A percentile compares a stretch with the other conserved stretches of the same genome.
phyloP scores from a whole-genome alignment of 2,888 invertebrate species.

The Eupithecia dodoneata region DNA sequence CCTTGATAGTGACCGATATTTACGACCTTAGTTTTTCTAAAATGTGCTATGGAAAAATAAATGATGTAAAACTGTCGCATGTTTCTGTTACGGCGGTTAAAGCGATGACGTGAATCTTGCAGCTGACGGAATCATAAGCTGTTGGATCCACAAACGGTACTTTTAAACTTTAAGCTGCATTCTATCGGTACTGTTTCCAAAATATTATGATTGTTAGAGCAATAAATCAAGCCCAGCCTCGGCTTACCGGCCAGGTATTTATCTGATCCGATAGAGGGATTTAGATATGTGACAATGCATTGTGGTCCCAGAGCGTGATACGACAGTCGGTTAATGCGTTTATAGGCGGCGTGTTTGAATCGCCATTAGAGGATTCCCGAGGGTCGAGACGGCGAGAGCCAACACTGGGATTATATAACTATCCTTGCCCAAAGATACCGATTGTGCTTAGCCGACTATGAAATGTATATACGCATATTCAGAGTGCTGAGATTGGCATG shows the following conservation, averaged over 20 bases:
- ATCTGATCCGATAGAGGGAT: constrained; percentile 52
- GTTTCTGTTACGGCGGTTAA: constrained; percentile 35
- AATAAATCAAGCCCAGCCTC: constrained; percentile 30
- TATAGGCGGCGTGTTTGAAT: constrained; percentile 72
- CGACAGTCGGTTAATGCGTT: constrained; percentile 71
- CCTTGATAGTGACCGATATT: constrained; percentile 81
- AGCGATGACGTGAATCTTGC: constrained; percentile 9
- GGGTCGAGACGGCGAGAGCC: constrained; percentile 42
- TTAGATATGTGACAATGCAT: constrained; percentile 57
- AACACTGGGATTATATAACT: constrained; percentile 59
- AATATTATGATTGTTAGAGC: constrained; percentile 33
- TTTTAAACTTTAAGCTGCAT: constrained; percentile 22
- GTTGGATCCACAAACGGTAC: constrained; percentile 10
- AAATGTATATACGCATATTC: constrained; percentile 35
- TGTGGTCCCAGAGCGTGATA: constrained; percentile 54
- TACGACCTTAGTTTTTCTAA: constrained; percentile 64
- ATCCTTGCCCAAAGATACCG: constrained; percentile 42
- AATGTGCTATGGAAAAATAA: constrained; percentile 64
- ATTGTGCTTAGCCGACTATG: constrained; percentile 42
- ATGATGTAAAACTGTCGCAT: constrained; percentile 66
- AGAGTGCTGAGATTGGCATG: constrained; percentile 29
- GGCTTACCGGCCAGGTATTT: constrained; percentile 40
- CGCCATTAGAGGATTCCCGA: constrained; percentile 59
- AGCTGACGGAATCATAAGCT: constrained; percentile 14
- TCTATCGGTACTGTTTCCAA: constrained; percentile 32